These are phyloP conservation scores for Echinarachnius parma DNA, from an alignment of 53 echinoderm and acorn worm genomes.

Conservation along the genomic window DNA sequence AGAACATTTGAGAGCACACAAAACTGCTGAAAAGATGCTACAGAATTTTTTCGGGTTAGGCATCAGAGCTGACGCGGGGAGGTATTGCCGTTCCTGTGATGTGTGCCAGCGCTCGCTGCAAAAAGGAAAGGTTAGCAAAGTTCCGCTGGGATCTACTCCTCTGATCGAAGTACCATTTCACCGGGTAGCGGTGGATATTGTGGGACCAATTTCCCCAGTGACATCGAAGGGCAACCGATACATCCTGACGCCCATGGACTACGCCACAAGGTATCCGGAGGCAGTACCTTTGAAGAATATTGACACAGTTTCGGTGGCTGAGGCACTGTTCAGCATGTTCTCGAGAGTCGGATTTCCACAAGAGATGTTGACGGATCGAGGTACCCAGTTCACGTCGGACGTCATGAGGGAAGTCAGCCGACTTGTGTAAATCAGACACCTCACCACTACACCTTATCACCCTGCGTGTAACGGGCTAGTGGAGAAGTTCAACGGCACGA, in stretches of 20 bases:
- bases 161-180: conserved; percentile 52
- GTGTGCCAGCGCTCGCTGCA: conserved; percentile 43
- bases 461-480: conserved; percentile 47
- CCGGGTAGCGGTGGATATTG: conserved; percentile 51
- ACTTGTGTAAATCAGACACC: conserved; percentile 31
- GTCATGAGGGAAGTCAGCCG: conserved; percentile 57
- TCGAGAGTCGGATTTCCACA: conserved; percentile 34
- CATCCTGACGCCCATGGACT: conserved; percentile 8
- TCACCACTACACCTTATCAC: conserved; percentile 50
- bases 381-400: conserved; percentile 45
- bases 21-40: conserved; percentile 50
- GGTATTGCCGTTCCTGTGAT: conserved; percentile 62
- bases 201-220: conserved; percentile 45
- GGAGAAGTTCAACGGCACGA: conserved; percentile 48
- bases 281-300: background rate
- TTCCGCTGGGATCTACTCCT: conserved; percentile 52
- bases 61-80: conserved; percentile 25
- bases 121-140: conserved; percentile 56
- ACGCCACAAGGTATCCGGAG: conserved; percentile 16
- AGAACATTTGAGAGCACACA: conserved; percentile 51
- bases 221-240: conserved; percentile 7
- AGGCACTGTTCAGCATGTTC: conserved; percentile 11
- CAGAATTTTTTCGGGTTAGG: conserved; percentile 60
- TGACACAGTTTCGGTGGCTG: conserved; percentile 6
- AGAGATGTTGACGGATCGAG: conserved; percentile 56